Base-by-base conservation (phyloP, 1,140 invertebrate species). In the Macrobrachium nipponense region DNA sequence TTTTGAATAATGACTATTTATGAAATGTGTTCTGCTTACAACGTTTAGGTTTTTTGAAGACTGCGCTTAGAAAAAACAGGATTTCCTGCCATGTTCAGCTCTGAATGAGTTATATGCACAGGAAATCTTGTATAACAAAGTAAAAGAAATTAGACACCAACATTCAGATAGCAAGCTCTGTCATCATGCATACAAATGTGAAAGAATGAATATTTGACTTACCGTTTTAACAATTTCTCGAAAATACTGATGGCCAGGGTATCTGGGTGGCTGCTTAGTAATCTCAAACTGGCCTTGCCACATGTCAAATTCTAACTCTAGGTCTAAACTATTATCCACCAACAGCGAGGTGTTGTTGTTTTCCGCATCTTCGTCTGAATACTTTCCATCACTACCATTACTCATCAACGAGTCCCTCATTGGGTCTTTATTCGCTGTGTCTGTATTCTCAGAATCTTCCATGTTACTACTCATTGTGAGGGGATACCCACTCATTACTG, bases 211-310 rank as follows among this genome's bases (percentile, higher is more conserved):
- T 27, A 7, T 10, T 17, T 77, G 76, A 61, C 87, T 86, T 62
- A 86, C 86, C 85, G 87, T 89, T n/a, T 89, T 87, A 77, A 89
- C 85, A 23, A 88, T 76, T 14, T 89, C 88, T 75, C 80, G 87
- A 73, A 85, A 89, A 43, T 82, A 87, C 2, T 61, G n/a, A 62
- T 83, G 79, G 11, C 80, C 77, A 70, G 15, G n/a, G 59, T 60
- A 77, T 36, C 66, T 59, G 23, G 43, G 75, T 8, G 51, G 11
- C n/a, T 17, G 27, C 58, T 70, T 82, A 59, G 77, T 93, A 90
- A 96, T 88, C 66, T 89, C 82, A 90, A 96, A 96, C 92, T 96
- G 95, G 70, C 95, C 95, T 90, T 96, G 95, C 95, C 95, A 96
- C 93, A 96, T 94, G 90, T 96, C 95, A 91, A 95, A 95, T 90